phyloP scores from a whole-genome alignment of 2,113 vertebrate genomes.

The Otis tarda region DNA sequence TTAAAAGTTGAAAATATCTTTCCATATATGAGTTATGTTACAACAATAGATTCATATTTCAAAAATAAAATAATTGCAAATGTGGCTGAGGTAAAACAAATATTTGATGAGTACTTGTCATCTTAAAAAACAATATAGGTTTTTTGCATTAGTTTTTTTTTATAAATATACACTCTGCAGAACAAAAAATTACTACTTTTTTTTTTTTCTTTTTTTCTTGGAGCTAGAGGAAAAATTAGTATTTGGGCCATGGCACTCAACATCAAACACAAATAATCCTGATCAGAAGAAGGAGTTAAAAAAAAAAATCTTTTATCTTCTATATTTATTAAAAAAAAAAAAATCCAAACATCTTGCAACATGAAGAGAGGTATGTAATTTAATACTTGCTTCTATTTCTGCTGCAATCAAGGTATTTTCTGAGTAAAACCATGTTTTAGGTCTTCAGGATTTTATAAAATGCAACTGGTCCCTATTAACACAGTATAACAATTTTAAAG shows the following conservation, averaged over 20 bases:
- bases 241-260: background rate
- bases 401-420: slow-evolving; percentile 3
- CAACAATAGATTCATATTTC: background rate
- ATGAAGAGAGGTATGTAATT: background rate
- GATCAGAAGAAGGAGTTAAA: background rate
- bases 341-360: background rate
- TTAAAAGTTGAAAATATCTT: background rate
- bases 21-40: background rate
- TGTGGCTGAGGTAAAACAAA: background rate
- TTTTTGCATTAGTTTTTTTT: background rate
- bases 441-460: background rate
- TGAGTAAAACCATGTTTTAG: background rate
- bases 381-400: background rate
- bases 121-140: background rate
- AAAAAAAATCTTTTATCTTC: background rate
- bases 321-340: background rate
- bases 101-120: background rate
- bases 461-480: slow-evolving; percentile 4
- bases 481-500: background rate
- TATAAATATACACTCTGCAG: background rate
- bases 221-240: background rate
- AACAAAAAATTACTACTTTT: background rate
- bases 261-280: background rate
- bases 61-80: background rate
- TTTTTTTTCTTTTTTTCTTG: background rate